Conservation (phyloP, 2,888 invertebrate genomes). For the Oscheius sp. region DNA sequence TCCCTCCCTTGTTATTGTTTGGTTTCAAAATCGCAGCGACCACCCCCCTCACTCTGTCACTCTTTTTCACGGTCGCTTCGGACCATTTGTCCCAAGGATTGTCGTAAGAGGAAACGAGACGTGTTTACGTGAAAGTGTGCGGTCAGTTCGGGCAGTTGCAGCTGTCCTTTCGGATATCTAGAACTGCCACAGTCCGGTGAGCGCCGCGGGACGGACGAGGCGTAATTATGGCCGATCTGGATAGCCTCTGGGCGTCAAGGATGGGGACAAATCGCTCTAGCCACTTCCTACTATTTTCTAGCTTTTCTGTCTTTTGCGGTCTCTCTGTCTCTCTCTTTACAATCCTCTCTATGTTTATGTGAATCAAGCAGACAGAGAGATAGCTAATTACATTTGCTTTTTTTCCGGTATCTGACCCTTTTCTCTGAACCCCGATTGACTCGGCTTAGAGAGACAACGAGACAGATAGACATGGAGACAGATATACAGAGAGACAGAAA, state of each 20-base stretch:
- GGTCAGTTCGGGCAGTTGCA: too few species aligned
- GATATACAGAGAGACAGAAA: not conserved
- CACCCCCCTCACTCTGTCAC: too few species aligned
- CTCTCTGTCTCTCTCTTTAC: not conserved
- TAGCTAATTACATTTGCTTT: not conserved
- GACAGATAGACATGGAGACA: not conserved
- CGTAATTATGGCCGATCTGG: slow-evolving; percentile 19
- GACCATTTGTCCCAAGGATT: too few species aligned
- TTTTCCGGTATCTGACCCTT: not conserved
- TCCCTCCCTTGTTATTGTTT: too few species aligned
- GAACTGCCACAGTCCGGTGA: slow-evolving; percentile 23
- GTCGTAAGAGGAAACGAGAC: too few species aligned
- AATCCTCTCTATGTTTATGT: not conserved
- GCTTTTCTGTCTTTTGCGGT: not conserved
- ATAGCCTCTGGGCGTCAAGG: not conserved
- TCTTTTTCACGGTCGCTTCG: too few species aligned
- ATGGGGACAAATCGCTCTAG: slow-evolving; percentile 1
- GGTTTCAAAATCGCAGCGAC: too few species aligned
- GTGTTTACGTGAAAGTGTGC: too few species aligned
- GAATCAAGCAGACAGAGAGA: not conserved
- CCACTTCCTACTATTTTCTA: not conserved
- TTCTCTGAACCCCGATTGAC: not conserved
- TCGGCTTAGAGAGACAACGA: not conserved
- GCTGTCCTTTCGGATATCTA: slow-evolving; percentile 11
- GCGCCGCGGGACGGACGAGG: not conserved